A percentile compares a stretch with the other conserved stretches of the same genome.
These are phyloP conservation scores for Hemichromis elongatus DNA, from an alignment of 2,113 vertebrate genomes.

Conservation along the genomic window DNA sequence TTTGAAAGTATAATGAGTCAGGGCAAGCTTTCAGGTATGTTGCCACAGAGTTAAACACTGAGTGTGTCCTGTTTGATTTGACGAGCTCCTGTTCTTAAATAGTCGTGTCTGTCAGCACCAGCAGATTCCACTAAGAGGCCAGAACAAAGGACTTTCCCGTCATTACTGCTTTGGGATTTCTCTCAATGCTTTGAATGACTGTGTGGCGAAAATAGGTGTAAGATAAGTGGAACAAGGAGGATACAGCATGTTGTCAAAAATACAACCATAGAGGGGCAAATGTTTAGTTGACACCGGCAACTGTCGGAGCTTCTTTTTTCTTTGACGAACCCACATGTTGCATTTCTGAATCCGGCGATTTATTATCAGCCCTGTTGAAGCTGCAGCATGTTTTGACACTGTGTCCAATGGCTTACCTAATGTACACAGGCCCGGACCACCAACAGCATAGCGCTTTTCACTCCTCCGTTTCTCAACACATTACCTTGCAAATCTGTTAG, in stretches of 20 bases:
- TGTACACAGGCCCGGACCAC: slow-evolving; percentile 71
- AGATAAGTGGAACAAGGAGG: not conserved
- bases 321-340: slow-evolving; percentile 59
- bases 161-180: slow-evolving; percentile 54
- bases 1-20: slow-evolving; percentile 69
- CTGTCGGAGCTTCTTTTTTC: slow-evolving; percentile 61
- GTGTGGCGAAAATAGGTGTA: slow-evolving; percentile 48
- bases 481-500: slow-evolving; percentile 30
- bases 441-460: slow-evolving; percentile 44
- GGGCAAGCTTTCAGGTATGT: slow-evolving; percentile 50
- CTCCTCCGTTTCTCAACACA: slow-evolving; percentile 43
- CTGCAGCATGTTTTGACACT: slow-evolving; percentile 50
- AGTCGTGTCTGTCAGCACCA: slow-evolving; percentile 67
- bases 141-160: slow-evolving; percentile 53
- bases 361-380: slow-evolving; percentile 51
- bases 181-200: slow-evolving; percentile 18
- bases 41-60: slow-evolving; percentile 50
- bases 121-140: slow-evolving; percentile 54
- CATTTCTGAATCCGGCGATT: slow-evolving; percentile 58
- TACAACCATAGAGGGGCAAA: not conserved
- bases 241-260: not conserved
- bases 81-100: slow-evolving; percentile 60
- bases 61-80: slow-evolving; percentile 65
- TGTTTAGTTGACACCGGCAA: not conserved
- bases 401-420: slow-evolving; percentile 58